Conservation (phyloP, 2,888 invertebrate genomes). For the Clivina fossor region DNA sequence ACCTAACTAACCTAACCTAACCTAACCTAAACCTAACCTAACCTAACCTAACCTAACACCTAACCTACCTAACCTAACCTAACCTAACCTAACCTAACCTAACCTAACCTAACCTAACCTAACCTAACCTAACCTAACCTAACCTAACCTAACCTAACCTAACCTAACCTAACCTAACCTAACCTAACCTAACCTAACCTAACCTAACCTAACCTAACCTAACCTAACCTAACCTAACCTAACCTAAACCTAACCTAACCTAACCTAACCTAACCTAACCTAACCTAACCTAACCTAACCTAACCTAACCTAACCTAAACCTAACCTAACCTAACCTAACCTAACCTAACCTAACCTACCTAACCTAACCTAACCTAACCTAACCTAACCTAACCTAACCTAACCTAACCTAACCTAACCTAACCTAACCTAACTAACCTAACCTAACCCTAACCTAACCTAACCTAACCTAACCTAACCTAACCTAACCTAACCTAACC, state of each 20-base stretch:
- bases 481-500: slow-evolving; percentile 17
- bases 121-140: slow-evolving; percentile 35
- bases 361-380: slow-evolving; percentile 17
- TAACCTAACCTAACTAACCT: slow-evolving; percentile 17
- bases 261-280: slow-evolving; percentile 17
- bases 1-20: slow-evolving; percentile 28
- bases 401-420: slow-evolving; percentile 17
- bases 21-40: too few relatives aligned
- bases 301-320: slow-evolving; percentile 13
- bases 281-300: slow-evolving; percentile 17
- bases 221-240: slow-evolving; percentile 17
- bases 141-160: slow-evolving; percentile 20
- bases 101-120: slow-evolving; percentile 32
- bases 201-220: slow-evolving; percentile 31
- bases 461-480: slow-evolving; percentile 17
- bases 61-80: too few relatives aligned
- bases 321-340: too few relatives aligned
- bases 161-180: slow-evolving; percentile 17
- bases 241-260: slow-evolving; percentile 17
- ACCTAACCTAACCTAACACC: too few relatives aligned
- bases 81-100: slow-evolving; percentile 31
- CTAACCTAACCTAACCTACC: too few relatives aligned
- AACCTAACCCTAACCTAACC: too few relatives aligned
- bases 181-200: slow-evolving; percentile 21
- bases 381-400: slow-evolving; percentile 17